Evolutionary conservation across 92 coral and sea anemone species (phyloP).

Genomic region (Siderastrea radians): DNA sequence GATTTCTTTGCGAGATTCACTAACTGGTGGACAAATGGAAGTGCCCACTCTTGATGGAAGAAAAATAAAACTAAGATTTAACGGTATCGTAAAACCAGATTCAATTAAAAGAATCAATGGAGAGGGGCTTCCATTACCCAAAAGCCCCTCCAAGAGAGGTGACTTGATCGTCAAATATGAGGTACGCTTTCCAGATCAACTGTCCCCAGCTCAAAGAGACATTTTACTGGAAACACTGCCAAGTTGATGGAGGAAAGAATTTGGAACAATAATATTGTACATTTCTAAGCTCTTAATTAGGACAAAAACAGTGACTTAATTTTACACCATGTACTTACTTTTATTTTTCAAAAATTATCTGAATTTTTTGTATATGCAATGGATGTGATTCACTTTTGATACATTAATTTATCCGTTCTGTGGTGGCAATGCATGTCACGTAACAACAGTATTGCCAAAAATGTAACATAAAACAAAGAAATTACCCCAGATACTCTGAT

Average conservation of each 20-base stretch:
- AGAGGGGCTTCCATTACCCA: constrained; percentile 95
- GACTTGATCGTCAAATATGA: constrained; percentile 89
- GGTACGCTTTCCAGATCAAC: constrained; percentile 80
- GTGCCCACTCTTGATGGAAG: constrained; percentile 82
- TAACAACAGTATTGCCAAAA: too few species aligned
- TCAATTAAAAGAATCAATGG: constrained; percentile 72
- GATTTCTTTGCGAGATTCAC: constrained; percentile 87
- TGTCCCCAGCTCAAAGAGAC: constrained; percentile 73
- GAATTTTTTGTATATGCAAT: too few species aligned
- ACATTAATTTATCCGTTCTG: too few species aligned
- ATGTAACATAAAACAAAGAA: too few species aligned
- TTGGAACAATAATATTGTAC: too few species aligned
- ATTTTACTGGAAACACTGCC: constrained; percentile 74
- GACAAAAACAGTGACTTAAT: too few species aligned
- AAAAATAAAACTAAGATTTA: constrained; percentile 60
- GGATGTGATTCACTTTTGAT: too few species aligned
- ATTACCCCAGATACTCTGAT: too few species aligned
- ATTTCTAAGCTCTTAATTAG: too few species aligned
- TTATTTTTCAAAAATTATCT: too few species aligned
- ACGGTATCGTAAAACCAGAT: constrained; percentile 82
- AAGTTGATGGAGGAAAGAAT: neutral
- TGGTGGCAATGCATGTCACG: too few species aligned
- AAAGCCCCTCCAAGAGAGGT: constrained; percentile 70
- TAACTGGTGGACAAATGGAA: constrained; percentile 74
- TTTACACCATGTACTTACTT: too few species aligned